Base-by-base conservation (phyloP, 2,797 vertebrate genomes). In the Dryobates pubescens region DNA sequence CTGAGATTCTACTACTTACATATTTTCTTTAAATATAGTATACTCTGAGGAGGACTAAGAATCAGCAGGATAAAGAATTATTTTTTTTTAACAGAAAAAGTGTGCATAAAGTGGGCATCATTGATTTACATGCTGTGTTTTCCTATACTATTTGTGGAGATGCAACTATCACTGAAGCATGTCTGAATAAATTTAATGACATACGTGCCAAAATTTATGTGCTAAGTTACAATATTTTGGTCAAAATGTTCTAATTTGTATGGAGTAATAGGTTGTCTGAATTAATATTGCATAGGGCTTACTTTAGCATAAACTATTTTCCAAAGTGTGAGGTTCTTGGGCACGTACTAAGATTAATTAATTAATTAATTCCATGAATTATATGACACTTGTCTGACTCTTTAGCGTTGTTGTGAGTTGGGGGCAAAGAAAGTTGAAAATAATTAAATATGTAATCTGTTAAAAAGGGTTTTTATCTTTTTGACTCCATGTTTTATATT, bases 301-400 rank as follows among this genome's bases (percentile, higher is more conserved):
- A 43, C 26, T 30, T 41, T 49, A 81, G 23, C 10, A 47, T 8
- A 63, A 47, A 73, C 9, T 84, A 24, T 86, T 81, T 82, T 82
- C 29, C 30, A 18, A 58, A 71, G 5, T 73, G 24, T 70, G 24
- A 68, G 17, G n/a, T 70, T 91, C 27, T 70, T 22, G 30, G 34
- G 16, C 30, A 38, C 45, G 41, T 38, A 64, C 61, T 57, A 91
- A 84, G 91, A 83, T 38, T 38, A 12, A 38, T 11, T 38, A 12
- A 38, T 11, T 38, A 93, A 74, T 93, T 92, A 95, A 92, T 93
- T 91, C 65, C 75, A 91, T 90, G 82, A 64, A 92, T 90, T 92
- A 49, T n/a, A 71, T 94, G 91, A 72, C 63, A 26, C 30, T 75
- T 93, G 6, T 64, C 34, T 90, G 32, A 8, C 85, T 79, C 86